Base-by-base conservation (phyloP, 2,797 vertebrate species). In the Notolepis coatsorum region DNA sequence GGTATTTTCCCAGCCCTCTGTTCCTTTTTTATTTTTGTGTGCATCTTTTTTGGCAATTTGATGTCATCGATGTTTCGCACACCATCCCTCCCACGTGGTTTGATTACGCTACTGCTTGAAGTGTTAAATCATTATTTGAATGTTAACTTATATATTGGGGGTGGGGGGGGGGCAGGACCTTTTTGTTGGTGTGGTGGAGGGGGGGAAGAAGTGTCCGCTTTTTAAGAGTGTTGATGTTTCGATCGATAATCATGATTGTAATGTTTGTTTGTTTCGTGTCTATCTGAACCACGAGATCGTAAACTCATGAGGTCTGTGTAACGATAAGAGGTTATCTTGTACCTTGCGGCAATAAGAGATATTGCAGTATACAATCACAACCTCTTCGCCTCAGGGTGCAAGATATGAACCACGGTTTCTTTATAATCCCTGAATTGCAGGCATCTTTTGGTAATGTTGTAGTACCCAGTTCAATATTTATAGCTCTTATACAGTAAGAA, bases 81-180 rank as follows among this genome's bases (percentile, higher is more conserved):
- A n/a, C 46, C 62, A 54, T 69, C 45, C 69, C 61, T 65, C 79
- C 68, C 55, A 69, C 62, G 8, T 64, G 63, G 35, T 82, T 76
- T 49, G 61, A 73, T 73, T 63, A 63, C 38, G 82, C 86, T 89
- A 72, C 87, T 73, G 90, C 87, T 92, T 90, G 84, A 85, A 82
- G 85, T 90, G 87, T 80, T 87, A 42, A 84, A 68, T 87, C 79
- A 89, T 81, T n/a, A 75, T 85, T 80, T 90, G 84, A 92, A 91
- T 92, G 90, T 92, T 92, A 88, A 89, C 80, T 90, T 86, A 85
- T 87, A 82, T 88, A 77, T 84, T 86, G 82, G 80, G 72, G 75
- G 61, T 86, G 15, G 82, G 80, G 72, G 75, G 61, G 86, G 15
- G 72, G 71, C 28, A 64, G 79, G 65, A 39, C 20, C 67, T 64